Evolutionary conservation across 2,888 invertebrate genomes (phyloP), one percentile per base, ranked within the genome.

Genomic region (Toxonevra muliebris): DNA sequence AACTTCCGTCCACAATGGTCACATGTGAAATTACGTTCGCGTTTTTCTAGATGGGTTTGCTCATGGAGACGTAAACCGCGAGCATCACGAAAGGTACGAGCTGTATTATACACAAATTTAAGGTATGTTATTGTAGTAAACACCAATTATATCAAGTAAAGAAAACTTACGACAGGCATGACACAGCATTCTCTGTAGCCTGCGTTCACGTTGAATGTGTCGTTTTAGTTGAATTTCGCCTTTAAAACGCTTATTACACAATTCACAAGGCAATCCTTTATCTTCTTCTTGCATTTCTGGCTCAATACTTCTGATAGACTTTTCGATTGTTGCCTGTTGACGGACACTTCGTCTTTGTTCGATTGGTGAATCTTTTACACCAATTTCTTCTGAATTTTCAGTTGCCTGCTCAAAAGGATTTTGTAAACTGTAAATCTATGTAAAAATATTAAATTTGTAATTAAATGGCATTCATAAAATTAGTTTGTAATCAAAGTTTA

Each of bases 1-100:
- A 74, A 75, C 40, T 73, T 75, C 10, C 74, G 70, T 0, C 69
- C 70, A 42, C 75, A 75, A 0, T 72, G 68, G 7, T 70, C 73
- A 43, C 75, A 75, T 45, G 69, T 72, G 42, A 69, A 74, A 57
- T 76, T 71, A 1, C 74, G 69, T 52, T 69, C 58, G 0, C 76
- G 70, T 42, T 76, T 74, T 42, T 71, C 68, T 1, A 74, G 71
- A 57, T 76, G 76, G 1, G 75, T 75, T 48, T 69, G 68, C 17
- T 71, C 65, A 61, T 76, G 76, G 43, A 69, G 55, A 13, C 71
- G 71, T 9, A 76, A 55, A 8, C 70, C 72, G 0, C 70, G 71
- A 12, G 71, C 69, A 9, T 73, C 71, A 55, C 63, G 69, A 20
- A 71, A 71, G 20, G 67, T 63, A 58, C 69, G 67, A 15, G 71